Percentiles rank a stretch among this genome's conserved stretches.
phyloP scores from a whole-genome alignment of 2,888 invertebrate species.

The Strigamia maritima region DNA sequence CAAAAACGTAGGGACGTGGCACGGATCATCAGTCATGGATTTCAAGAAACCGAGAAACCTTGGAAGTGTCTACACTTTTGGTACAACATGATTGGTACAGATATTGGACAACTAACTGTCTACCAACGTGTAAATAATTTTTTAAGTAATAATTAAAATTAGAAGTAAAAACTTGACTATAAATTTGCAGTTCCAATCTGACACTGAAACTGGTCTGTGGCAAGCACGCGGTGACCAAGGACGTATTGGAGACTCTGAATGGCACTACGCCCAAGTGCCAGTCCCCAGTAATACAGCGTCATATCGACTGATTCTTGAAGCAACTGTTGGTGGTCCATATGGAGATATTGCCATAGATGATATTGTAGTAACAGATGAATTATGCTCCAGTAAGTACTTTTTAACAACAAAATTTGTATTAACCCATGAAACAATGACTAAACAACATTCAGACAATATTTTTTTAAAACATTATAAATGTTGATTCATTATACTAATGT shows the following conservation, averaged over 20 bases:
- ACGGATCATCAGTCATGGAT: background rate
- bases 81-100: background rate
- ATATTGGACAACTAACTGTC: background rate
- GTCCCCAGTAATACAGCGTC: background rate
- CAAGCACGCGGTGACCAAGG: background rate
- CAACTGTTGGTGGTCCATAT: background rate
- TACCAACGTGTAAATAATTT: background rate
- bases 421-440: too few species aligned
- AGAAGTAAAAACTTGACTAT: background rate
- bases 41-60: background rate
- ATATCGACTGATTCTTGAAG: background rate
- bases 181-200: background rate
- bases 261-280: background rate
- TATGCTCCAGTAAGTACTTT: background rate
- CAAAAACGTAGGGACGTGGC: background rate
- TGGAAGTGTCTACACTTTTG: slow-evolving; percentile 31
- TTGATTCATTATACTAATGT: too few species aligned
- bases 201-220: background rate
- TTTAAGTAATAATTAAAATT: background rate
- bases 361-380: background rate
- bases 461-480: too few species aligned
- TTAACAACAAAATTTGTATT: too few species aligned
- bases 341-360: slow-evolving; percentile 16
- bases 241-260: background rate
- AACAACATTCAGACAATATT: too few species aligned